Conservation (phyloP, 1,140 invertebrate genomes). For the Leptestheria dahalacensis region DNA sequence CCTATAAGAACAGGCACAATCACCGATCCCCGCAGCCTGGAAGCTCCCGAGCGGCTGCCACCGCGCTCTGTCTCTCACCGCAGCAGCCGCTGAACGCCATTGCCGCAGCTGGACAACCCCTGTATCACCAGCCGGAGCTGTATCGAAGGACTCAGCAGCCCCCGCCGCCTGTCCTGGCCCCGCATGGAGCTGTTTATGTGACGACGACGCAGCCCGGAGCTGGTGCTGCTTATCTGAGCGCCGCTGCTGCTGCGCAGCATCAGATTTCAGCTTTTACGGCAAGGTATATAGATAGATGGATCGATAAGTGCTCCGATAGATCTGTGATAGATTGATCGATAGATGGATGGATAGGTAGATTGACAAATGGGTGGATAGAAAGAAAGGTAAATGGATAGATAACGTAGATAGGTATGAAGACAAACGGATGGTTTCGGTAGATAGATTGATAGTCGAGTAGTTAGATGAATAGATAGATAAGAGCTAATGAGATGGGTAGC, state of each 20-base stretch:
- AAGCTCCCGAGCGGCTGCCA: neutral
- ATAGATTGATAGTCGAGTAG: too few relatives aligned
- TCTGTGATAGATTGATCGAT: too few relatives aligned
- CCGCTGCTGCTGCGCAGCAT: constrained; percentile 26
- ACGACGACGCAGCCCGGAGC: constrained; percentile 36
- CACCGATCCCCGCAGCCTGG: constrained; percentile 5
- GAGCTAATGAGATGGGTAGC: too few relatives aligned
- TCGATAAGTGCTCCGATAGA: too few relatives aligned
- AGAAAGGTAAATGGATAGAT: too few relatives aligned
- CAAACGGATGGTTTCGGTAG: too few relatives aligned
- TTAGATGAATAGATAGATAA: too few relatives aligned
- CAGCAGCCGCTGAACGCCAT: constrained; percentile 29
- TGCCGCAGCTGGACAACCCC: constrained; percentile 33
- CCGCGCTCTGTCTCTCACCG: constrained; percentile 27
- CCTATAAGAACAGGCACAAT: neutral
- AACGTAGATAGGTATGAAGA: too few relatives aligned
- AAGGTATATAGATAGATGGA: too few relatives aligned
- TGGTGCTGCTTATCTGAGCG: constrained; percentile 28
- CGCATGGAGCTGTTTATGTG: constrained; percentile 21
- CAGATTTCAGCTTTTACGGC: constrained; percentile 32
- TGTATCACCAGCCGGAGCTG: constrained; percentile 38
- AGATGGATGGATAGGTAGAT: too few relatives aligned
- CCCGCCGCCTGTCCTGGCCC: neutral
- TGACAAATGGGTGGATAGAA: too few relatives aligned
- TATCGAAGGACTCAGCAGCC: constrained; percentile 27